Evolutionary conservation across 2,797 vertebrate genomes (phyloP), one percentile per base, ranked within the genome.

Genomic region (Thalassophryne amazonica): DNA sequence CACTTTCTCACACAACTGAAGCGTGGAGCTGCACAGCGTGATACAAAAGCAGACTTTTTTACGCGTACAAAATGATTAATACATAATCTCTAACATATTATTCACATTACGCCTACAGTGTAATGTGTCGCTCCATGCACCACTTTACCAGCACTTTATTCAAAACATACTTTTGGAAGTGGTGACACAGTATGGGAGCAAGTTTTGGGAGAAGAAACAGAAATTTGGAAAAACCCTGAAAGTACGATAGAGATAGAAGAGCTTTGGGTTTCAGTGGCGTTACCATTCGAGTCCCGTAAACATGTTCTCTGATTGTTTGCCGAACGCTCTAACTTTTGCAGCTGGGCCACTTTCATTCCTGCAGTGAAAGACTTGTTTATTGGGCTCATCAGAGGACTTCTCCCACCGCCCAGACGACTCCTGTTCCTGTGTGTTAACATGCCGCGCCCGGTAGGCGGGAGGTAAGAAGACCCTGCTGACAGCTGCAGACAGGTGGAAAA

Each of bases 401-500:
- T 28, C 41, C 37, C 19, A 60, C 66, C 60, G 60, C 35, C 60
- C 37, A 33, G 35, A 41, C 37, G 49, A 53, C 68, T 48, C 49
- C 58, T 70, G 56, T 59, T 45, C 55, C 32, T 72, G 45, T 53
- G 51, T 65, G 48, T 17, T 29, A 49, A 16, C 34, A 31, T 23
- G 58, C 37, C 51, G 64, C 43, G 35, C 64, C 33, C 45, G 34
- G 63, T 55, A 66, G 60, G 62, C 74, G 72, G 76, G 73, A 66
- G 69, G 55, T 60, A 40, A 24, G 60, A 78, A 34, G 52, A 56
- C 22, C 41, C 49, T 37, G 69, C 62, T 77, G 80, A 84, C 70
- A 81, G 71, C 69, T 53, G 56, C 39, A 72, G 73, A 83, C 83
- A 81, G 75, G 80, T 81, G 77, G 71, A 51, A 76, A 75, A 65